These are phyloP conservation scores for Aleiodes sp. DNA, from an alignment of 1,140 invertebrate species.

Conservation along the genomic window DNA sequence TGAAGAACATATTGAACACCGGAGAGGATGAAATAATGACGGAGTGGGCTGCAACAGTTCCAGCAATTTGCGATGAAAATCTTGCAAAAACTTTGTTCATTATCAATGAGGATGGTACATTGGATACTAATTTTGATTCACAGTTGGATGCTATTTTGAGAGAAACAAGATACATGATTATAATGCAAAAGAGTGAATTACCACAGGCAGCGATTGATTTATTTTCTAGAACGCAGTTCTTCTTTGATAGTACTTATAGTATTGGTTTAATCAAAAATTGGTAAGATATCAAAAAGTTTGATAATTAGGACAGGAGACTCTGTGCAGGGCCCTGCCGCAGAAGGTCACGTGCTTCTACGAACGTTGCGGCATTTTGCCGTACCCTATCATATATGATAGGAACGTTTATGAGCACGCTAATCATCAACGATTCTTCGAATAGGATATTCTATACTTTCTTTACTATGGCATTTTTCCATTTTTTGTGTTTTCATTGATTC, in stretches of 20 bases:
- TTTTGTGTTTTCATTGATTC: too few species aligned
- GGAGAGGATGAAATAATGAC: slow-evolving; percentile 47
- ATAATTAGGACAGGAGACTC: too few species aligned
- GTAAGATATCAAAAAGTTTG: slow-evolving; percentile 40
- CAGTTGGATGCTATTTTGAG: slow-evolving; percentile 61
- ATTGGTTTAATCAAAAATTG: slow-evolving; percentile 46
- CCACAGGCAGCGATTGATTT: slow-evolving; percentile 69
- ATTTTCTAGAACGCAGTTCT: slow-evolving; percentile 50
- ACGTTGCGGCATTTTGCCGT: too few species aligned
- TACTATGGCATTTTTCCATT: too few species aligned
- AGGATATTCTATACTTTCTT: too few species aligned
- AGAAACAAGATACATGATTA: slow-evolving; percentile 74
- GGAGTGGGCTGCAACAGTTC: slow-evolving; percentile 47
- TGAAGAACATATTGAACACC: slow-evolving; percentile 39
- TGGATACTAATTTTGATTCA: slow-evolving; percentile 49
- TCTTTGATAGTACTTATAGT: slow-evolving; percentile 48
- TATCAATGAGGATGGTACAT: slow-evolving; percentile 34
- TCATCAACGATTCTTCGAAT: too few species aligned
- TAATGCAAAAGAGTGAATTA: slow-evolving; percentile 68
- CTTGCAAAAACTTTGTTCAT: slow-evolving; percentile 45
- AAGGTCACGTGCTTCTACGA: too few species aligned
- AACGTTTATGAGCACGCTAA: too few species aligned
- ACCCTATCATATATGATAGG: too few species aligned
- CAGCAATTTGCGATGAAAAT: slow-evolving; percentile 38
- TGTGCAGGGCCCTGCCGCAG: too few species aligned